Percentiles rank a stretch among this genome's conserved stretches.
Conservation (phyloP, 2,888 invertebrate species). For the Nyleta sp. region DNA sequence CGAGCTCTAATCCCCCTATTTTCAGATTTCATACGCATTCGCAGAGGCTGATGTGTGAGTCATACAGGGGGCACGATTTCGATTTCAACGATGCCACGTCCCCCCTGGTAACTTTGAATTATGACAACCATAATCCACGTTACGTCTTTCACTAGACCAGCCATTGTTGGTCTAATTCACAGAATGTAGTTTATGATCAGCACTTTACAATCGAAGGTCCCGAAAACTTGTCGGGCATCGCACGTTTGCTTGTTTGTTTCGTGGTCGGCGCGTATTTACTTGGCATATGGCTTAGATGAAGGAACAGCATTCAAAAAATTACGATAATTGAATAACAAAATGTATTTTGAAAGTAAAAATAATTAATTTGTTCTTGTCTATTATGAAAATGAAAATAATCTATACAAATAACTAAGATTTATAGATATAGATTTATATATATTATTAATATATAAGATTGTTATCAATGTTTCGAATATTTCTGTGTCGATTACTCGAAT, state of each 20-base stretch:
- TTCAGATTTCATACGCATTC: constrained; percentile 40
- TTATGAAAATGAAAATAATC: no score
- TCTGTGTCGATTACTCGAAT: no score
- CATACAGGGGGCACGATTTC: constrained; percentile 25
- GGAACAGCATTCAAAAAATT: no score
- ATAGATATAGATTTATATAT: no score
- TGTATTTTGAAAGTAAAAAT: no score
- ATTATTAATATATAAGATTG: no score
- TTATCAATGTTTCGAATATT: no score
- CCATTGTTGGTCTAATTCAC: constrained; percentile 49
- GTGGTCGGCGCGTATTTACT: constrained; percentile 10
- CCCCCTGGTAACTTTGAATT: constrained; percentile 44
- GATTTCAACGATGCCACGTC: not conserved
- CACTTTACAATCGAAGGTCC: constrained; percentile 37
- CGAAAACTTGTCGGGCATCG: constrained; percentile 9
- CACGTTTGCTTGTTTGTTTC: constrained; percentile 21
- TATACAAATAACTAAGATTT: no score
- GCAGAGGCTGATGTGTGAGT: constrained; percentile 37
- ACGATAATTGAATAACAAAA: no score
- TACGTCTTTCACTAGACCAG: constrained; percentile 36
- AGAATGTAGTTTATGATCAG: constrained; percentile 40
- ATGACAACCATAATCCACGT: constrained; percentile 54
- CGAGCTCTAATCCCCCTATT: constrained; percentile 35
- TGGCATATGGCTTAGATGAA: constrained; percentile 21
- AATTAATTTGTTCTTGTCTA: no score